Evolutionary conservation across 2,888 invertebrate genomes (phyloP).

Genomic region (Pollenia angustigena): DNA sequence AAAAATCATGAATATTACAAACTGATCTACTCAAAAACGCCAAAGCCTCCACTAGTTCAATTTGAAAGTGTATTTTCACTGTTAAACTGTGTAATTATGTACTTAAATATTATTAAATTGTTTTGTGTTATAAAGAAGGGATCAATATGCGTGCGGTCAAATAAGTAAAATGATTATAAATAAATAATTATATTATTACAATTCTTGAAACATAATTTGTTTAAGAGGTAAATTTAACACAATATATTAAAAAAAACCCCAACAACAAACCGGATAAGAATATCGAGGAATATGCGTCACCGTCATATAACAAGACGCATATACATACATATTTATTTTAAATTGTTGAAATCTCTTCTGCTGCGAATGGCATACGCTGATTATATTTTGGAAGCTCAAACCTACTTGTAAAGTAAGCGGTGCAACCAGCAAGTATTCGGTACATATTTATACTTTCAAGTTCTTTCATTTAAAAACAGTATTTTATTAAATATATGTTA

Average conservation of each 20-base stretch:
- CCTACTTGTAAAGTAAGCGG: conserved; percentile 6
- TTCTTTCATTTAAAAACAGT: background rate
- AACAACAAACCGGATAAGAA: conserved; percentile 62
- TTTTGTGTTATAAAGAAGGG: background rate
- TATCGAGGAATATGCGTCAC: conserved; percentile 60
- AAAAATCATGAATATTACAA: too few species aligned
- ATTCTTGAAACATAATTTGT: conserved; percentile 1
- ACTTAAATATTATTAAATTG: too few species aligned
- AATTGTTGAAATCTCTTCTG: conserved; percentile 40
- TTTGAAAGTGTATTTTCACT: too few species aligned
- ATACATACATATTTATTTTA: conserved; percentile 18
- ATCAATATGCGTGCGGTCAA: background rate
- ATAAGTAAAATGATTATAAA: background rate
- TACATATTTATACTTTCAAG: background rate
- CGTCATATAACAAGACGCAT: conserved; percentile 12
- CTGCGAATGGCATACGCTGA: conserved; percentile 24
- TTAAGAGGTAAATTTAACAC: conserved; percentile 50
- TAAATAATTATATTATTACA: conserved; percentile 8
- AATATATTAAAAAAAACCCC: conserved; percentile 16
- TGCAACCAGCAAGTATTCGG: background rate
- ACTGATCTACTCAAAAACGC: too few species aligned
- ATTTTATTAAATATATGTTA: background rate
- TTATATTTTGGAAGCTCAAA: conserved; percentile 48
- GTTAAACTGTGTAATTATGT: too few species aligned
- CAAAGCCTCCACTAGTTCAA: too few species aligned